These are phyloP conservation scores for Syrista parreyssii DNA, from an alignment of 2,888 invertebrate genomes.

Conservation along the genomic window DNA sequence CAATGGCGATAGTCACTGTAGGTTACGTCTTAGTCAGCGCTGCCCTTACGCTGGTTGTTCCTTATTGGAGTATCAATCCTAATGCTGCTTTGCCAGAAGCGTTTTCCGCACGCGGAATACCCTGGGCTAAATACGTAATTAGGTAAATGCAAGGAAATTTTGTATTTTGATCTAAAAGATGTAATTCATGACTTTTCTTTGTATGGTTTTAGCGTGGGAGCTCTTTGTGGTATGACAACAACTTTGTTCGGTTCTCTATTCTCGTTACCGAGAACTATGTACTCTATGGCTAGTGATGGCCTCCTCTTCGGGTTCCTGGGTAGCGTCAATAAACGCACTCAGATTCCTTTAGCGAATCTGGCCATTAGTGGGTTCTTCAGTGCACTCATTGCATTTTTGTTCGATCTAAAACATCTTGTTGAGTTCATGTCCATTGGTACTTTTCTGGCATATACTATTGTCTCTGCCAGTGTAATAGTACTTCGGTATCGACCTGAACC, in stretches of 20 bases:
- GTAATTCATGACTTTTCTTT: not conserved
- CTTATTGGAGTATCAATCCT: slow-evolving; percentile 79
- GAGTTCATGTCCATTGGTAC: slow-evolving; percentile 96
- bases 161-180: not conserved
- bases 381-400: slow-evolving; percentile 83
- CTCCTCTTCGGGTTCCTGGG: slow-evolving; percentile 84
- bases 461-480: slow-evolving; percentile 90
- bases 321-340: slow-evolving; percentile 81
- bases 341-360: slow-evolving; percentile 82
- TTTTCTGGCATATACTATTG: slow-evolving; percentile 89
- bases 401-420: slow-evolving; percentile 89
- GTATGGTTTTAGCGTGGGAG: slow-evolving; percentile 73
- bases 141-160: slow-evolving; percentile 37
- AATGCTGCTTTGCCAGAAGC: slow-evolving; percentile 86
- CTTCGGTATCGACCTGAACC: slow-evolving; percentile 80
- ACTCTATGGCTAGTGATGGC: slow-evolving; percentile 92
- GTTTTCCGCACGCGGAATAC: slow-evolving; percentile 78
- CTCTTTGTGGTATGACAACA: slow-evolving; percentile 92
- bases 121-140: slow-evolving; percentile 83
- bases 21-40: slow-evolving; percentile 85
- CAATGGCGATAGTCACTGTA: slow-evolving; percentile 82
- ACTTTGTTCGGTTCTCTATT: slow-evolving; percentile 87
- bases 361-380: slow-evolving; percentile 82
- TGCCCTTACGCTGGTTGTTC: slow-evolving; percentile 85
- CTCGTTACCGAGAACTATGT: slow-evolving; percentile 86